Percentiles rank a stretch among this genome's conserved stretches.
Evolutionary conservation across 2,888 invertebrate genomes (phyloP).

Genomic region (Platycnemis pennipes): DNA sequence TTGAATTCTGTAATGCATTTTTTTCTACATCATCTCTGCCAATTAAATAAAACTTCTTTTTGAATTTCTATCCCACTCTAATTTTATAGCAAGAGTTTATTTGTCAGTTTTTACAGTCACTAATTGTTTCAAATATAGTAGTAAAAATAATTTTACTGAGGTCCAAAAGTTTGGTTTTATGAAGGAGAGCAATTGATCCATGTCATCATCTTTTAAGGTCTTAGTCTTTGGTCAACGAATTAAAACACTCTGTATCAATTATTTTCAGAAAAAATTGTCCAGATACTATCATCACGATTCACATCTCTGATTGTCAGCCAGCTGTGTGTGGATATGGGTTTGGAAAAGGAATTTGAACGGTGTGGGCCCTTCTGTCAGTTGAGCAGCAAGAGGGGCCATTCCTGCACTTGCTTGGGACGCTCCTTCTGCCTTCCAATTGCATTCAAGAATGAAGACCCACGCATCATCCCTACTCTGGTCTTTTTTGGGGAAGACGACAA

Average conservation of each 20-base stretch:
- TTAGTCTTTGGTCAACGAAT: not conserved
- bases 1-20: no score
- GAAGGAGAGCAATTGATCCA: not conserved
- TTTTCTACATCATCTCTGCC: no score
- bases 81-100: no score
- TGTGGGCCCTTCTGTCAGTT: conserved; percentile 47
- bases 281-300: conserved; percentile 1
- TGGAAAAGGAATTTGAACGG: not conserved
- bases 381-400: not conserved
- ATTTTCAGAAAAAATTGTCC: conserved; percentile 23
- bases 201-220: not conserved
- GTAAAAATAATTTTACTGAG: no score
- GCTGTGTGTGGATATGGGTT: conserved; percentile 37
- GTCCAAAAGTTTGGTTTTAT: no score
- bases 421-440: conserved; percentile 46
- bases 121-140: no score
- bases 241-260: not conserved
- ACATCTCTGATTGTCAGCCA: conserved; percentile 41
- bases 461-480: conserved; percentile 29
- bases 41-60: no score
- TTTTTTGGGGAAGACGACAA: conserved; percentile 53
- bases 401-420: conserved; percentile 48
- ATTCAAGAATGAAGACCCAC: not conserved
- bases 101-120: no score
- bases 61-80: no score